phyloP scores from a whole-genome alignment of 2,797 vertebrate species.

The Syndactyla subalaris region DNA sequence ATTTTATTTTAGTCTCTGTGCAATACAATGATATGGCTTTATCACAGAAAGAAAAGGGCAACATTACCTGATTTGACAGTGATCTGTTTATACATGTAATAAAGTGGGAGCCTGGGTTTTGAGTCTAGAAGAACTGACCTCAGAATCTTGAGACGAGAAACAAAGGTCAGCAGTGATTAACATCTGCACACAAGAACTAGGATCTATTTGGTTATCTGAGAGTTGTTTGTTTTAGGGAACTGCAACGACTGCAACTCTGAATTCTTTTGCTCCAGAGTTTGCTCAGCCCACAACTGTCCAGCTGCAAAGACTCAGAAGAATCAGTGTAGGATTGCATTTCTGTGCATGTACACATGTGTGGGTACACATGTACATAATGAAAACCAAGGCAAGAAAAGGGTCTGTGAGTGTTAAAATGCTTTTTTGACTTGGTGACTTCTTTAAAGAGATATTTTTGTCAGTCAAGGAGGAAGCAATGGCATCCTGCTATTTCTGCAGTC shows the following conservation, averaged over 20 bases:
- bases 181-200: not conserved
- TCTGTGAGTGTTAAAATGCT: not conserved
- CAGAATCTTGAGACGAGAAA: not conserved
- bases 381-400: not conserved
- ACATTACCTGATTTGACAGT: not conserved
- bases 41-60: not conserved
- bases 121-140: not conserved
- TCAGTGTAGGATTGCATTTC: not conserved
- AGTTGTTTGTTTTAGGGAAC: not conserved
- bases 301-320: not conserved
- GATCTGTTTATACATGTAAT: not conserved
- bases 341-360: rapidly evolving
- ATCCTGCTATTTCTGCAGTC: not conserved
- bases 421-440: not conserved
- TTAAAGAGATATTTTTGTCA: not conserved
- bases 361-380: not conserved
- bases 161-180: not conserved
- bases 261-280: not conserved
- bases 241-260: not conserved
- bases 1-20: slow-evolving; percentile 15
- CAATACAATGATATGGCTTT: not conserved
- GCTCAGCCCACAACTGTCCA: not conserved
- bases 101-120: rapidly evolving
- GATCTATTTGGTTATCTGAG: not conserved
- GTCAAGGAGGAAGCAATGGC: not conserved